Conservation (phyloP, 2,888 invertebrate species). For the Encarsia formosa region DNA sequence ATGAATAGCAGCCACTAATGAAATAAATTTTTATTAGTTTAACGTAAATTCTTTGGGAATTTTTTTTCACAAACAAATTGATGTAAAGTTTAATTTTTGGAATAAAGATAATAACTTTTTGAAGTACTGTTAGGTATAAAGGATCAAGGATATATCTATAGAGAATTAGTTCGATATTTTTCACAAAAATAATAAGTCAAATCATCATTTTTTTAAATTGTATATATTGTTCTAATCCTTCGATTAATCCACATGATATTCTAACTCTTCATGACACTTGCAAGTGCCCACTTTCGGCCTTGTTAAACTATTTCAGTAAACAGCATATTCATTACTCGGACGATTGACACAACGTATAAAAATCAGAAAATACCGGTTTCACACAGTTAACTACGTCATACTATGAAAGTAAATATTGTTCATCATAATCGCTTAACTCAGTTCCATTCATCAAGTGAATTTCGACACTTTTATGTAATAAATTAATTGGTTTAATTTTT, state of each 20-base stretch:
- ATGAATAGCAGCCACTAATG: no score
- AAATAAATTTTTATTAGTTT: no score
- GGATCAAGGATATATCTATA: no score
- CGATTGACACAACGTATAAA: conserved; percentile 28
- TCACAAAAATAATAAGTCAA: no score
- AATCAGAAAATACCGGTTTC: conserved; percentile 29
- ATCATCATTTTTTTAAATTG: conserved; percentile 21
- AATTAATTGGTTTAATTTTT: no score
- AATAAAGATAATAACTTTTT: no score
- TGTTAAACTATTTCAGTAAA: conserved; percentile 6
- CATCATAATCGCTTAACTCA: conserved; percentile 14
- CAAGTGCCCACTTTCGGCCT: conserved; percentile 19
- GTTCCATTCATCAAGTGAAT: conserved; percentile 1
- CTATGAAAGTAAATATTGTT: conserved; percentile 26
- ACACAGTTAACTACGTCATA: conserved; percentile 23
- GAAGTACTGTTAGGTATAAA: no score
- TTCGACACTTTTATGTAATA: neutral
- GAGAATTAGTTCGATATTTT: no score
- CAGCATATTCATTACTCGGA: conserved; percentile 20
- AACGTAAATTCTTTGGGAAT: no score
- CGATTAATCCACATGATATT: conserved; percentile 17
- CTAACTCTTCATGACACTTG: conserved; percentile 13
- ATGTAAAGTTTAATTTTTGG: no score
- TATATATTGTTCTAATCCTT: conserved; percentile 22
- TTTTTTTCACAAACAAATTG: no score